Evolutionary conservation across 2,888 invertebrate genomes (phyloP).

Genomic region (Trisateles emortualis): DNA sequence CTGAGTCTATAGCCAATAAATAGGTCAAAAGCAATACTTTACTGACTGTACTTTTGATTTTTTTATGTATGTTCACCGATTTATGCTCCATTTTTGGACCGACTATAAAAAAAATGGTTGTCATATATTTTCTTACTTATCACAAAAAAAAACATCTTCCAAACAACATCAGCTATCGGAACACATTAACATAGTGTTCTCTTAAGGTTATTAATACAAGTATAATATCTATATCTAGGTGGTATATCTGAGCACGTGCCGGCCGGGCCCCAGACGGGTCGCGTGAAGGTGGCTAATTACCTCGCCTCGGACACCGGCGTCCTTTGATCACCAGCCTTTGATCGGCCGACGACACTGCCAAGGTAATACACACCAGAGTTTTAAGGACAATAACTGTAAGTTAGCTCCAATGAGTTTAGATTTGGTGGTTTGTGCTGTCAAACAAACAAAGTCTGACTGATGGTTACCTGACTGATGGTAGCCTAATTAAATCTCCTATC

Average conservation of each 20-base stretch:
- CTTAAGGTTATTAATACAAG: background rate
- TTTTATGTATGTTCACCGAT: too few species aligned
- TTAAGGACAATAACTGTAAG: constrained; percentile 36
- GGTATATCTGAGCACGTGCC: constrained; percentile 41
- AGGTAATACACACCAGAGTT: constrained; percentile 35
- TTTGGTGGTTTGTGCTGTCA: background rate
- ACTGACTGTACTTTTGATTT: too few species aligned
- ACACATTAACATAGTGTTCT: too few species aligned
- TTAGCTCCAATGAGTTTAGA: background rate
- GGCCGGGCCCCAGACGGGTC: constrained; percentile 33
- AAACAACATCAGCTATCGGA: background rate
- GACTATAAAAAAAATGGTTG: too few species aligned
- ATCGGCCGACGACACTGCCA: constrained; percentile 63
- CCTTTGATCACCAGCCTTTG: constrained; percentile 80
- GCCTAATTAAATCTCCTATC: too few species aligned
- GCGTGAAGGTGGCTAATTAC: constrained; percentile 74
- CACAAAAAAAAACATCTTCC: too few species aligned
- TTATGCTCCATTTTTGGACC: too few species aligned
- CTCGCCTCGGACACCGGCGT: constrained; percentile 66
- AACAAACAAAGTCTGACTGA: too few species aligned
- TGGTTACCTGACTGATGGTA: too few species aligned
- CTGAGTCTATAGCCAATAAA: too few species aligned
- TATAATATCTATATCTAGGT: constrained; percentile 9
- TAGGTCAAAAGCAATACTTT: too few species aligned
- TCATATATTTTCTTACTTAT: too few species aligned